phyloP scores from a whole-genome alignment of 2,888 invertebrate genomes.

The Agrenia bidenticulata region DNA sequence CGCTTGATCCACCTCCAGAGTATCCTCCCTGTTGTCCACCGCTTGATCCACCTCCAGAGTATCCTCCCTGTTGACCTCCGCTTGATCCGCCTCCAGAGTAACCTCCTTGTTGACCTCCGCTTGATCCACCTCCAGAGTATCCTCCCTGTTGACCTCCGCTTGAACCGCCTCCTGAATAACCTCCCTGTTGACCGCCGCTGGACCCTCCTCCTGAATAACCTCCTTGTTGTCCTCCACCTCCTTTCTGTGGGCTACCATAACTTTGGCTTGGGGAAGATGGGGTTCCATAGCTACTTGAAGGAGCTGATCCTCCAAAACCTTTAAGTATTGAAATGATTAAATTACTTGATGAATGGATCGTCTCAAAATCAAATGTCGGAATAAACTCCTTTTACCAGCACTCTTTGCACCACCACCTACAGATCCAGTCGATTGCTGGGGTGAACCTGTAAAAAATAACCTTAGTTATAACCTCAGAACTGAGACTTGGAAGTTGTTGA shows the following conservation, averaged over 20 bases:
- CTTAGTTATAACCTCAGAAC: no score
- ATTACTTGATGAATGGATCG: no score
- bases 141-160: not conserved
- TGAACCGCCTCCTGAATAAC: slow-evolving; percentile 8
- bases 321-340: no score
- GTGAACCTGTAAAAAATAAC: not conserved
- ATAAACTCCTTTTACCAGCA: no score
- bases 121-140: slow-evolving; percentile 12
- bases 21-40: slow-evolving; percentile 8
- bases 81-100: slow-evolving; percentile 9
- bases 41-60: slow-evolving; percentile 14
- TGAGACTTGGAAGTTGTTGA: no score
- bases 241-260: slow-evolving; percentile 9
- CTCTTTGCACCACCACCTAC: no score
- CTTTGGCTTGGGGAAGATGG: not conserved
- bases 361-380: no score
- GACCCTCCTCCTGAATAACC: slow-evolving; percentile 12
- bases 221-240: not conserved
- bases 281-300: no score
- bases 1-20: slow-evolving; percentile 14
- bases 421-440: slow-evolving; percentile 1
- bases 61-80: slow-evolving; percentile 4
- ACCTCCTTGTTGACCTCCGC: slow-evolving; percentile 6
- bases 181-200: not conserved
- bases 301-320: no score